Conservation (phyloP, 2,888 invertebrate genomes). For the Coremacera marginata region DNA sequence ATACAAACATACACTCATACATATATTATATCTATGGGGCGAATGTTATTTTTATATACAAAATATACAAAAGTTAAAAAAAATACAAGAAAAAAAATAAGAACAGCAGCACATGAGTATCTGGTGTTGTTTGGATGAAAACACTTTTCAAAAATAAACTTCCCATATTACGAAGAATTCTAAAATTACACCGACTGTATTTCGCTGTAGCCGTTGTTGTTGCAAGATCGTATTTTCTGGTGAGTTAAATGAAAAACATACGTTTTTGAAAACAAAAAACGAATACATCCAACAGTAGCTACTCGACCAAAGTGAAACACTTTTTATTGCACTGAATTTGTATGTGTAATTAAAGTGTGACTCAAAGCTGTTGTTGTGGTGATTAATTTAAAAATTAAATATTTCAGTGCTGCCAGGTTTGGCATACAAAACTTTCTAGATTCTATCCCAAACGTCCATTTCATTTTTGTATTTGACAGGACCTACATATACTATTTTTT, state of each 20-base stretch:
- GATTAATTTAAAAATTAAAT: no score
- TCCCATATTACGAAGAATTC: slow-evolving; percentile 58
- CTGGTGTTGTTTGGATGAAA: slow-evolving; percentile 37
- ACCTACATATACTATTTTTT: no score
- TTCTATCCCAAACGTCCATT: no score
- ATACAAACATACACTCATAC: neutral
- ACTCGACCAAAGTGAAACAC: neutral
- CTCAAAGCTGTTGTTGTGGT: no score
- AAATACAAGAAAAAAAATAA: neutral
- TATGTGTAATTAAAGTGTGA: no score
- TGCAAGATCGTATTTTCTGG: slow-evolving; percentile 31
- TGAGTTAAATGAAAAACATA: slow-evolving; percentile 31
- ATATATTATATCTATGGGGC: slow-evolving; percentile 5
- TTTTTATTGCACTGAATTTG: no score
- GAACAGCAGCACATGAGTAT: slow-evolving; percentile 26
- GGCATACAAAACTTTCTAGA: no score
- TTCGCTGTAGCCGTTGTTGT: slow-evolving; percentile 29
- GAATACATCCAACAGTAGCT: slow-evolving; percentile 11
- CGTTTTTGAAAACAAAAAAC: neutral
- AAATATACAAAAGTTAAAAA: neutral
- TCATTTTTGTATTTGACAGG: no score
- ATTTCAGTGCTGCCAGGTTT: no score
- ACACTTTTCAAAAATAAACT: slow-evolving; percentile 54
- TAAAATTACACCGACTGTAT: slow-evolving; percentile 54
- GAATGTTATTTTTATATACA: slow-evolving; percentile 6